Conservation (phyloP, 2,888 invertebrate species). For the Protophormia terraenovae region DNA sequence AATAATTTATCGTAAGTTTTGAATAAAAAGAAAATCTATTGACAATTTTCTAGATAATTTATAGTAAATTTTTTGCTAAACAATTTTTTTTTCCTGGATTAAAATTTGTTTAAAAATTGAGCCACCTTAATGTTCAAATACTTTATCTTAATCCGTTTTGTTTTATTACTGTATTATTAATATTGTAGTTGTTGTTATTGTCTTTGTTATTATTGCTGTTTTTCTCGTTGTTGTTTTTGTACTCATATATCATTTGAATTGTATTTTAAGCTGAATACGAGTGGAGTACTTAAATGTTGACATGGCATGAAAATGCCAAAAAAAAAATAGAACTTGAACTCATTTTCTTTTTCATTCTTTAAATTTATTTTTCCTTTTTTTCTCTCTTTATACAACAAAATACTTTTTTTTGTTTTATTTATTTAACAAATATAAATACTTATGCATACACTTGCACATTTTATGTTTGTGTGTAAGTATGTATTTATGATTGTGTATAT, state of each 20-base stretch:
- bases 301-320: conserved; percentile 44
- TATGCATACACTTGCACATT: not conserved
- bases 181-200: not conserved
- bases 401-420: not conserved
- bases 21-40: no score
- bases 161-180: not conserved
- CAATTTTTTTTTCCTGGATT: no score
- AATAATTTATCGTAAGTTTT: no score
- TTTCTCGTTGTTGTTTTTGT: not conserved
- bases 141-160: not conserved
- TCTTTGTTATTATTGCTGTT: not conserved
- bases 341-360: not conserved
- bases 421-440: not conserved
- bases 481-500: no score
- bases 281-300: conserved; percentile 31
- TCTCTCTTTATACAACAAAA: no score
- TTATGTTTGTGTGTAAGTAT: no score
- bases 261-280: conserved; percentile 37
- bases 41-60: no score
- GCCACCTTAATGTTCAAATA: not conserved
- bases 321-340: conserved; percentile 33
- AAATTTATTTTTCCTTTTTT: not conserved
- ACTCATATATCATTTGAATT: conserved; percentile 29
- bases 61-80: no score
- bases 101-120: no score